These are phyloP conservation scores for Cyprinus carpio DNA, from an alignment of 2,113 vertebrate genomes.

Conservation along the genomic window DNA sequence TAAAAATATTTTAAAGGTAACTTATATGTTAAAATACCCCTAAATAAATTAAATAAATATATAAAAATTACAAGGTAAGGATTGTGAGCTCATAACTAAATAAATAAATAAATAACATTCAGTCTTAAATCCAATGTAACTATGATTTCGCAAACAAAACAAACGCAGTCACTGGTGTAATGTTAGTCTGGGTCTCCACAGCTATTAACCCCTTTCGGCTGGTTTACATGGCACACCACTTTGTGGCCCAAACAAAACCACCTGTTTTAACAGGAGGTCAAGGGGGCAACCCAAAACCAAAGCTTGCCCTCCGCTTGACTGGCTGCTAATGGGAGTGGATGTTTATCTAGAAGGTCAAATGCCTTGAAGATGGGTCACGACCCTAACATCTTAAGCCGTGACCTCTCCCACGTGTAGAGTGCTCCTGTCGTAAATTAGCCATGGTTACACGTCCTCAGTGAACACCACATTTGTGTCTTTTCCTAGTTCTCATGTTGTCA, in stretches of 20 bases:
- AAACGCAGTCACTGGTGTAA: not conserved
- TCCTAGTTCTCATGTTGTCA: not conserved
- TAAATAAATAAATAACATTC: not conserved
- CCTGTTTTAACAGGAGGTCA: slow-evolving; percentile 81
- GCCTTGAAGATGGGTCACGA: slow-evolving; percentile 87
- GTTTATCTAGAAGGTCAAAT: slow-evolving; percentile 96
- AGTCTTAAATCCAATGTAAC: not conserved
- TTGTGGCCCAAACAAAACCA: slow-evolving; percentile 62
- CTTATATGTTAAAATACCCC: not conserved
- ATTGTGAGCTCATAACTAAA: not conserved
- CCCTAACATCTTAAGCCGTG: slow-evolving; percentile 89
- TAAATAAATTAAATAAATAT: not conserved
- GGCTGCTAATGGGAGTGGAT: slow-evolving; percentile 91
- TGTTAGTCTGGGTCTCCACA: slow-evolving; percentile 1
- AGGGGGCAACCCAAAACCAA: slow-evolving; percentile 78
- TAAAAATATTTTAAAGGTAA: not conserved
- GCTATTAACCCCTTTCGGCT: slow-evolving; percentile 38
- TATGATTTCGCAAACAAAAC: not conserved
- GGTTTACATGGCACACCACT: slow-evolving; percentile 28
- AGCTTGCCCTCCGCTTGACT: slow-evolving; percentile 86
- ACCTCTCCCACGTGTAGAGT: slow-evolving; percentile 86
- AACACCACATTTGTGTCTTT: not conserved
- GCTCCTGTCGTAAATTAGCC: slow-evolving; percentile 87
- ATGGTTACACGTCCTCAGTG: slow-evolving; percentile 69
- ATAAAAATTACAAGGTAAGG: not conserved